These are phyloP conservation scores for Andricus curvator DNA, from an alignment of 2,888 invertebrate species.

Conservation along the genomic window DNA sequence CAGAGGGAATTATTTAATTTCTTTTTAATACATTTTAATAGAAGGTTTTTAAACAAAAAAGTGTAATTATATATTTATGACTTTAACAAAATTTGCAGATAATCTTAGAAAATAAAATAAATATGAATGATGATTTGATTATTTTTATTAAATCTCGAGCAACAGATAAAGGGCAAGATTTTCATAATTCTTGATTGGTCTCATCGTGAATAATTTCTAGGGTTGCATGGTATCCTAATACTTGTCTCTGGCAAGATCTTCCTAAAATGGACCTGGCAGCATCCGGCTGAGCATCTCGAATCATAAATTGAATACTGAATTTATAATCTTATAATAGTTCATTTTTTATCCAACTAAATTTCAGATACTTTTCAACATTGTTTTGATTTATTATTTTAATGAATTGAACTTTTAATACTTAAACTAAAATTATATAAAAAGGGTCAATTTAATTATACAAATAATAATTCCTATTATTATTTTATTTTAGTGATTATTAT, in stretches of 20 bases:
- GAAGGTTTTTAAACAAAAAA: too few relatives aligned
- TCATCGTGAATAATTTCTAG: not conserved
- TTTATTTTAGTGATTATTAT: too few relatives aligned
- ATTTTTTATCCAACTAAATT: not conserved
- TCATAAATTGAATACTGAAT: not conserved
- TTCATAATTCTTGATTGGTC: not conserved
- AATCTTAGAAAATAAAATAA: not conserved
- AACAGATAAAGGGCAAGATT: not conserved
- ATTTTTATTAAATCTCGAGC: not conserved
- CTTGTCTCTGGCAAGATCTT: constrained; percentile 20
- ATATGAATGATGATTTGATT: not conserved
- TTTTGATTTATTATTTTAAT: not conserved
- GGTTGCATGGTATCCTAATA: constrained; percentile 27
- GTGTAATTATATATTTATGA: not conserved
- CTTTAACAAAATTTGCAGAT: not conserved
- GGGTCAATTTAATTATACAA: too few relatives aligned
- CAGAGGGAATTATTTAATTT: too few relatives aligned
- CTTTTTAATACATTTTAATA: too few relatives aligned
- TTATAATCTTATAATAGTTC: not conserved
- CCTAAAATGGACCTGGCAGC: constrained; percentile 32
- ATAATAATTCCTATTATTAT: too few relatives aligned
- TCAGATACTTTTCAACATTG: not conserved
- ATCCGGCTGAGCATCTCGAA: constrained; percentile 8
- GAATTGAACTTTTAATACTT: too few relatives aligned
- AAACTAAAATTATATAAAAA: too few relatives aligned